Evolutionary conservation across 2,888 invertebrate genomes (phyloP).

Genomic region (Cerastis rubricosa): DNA sequence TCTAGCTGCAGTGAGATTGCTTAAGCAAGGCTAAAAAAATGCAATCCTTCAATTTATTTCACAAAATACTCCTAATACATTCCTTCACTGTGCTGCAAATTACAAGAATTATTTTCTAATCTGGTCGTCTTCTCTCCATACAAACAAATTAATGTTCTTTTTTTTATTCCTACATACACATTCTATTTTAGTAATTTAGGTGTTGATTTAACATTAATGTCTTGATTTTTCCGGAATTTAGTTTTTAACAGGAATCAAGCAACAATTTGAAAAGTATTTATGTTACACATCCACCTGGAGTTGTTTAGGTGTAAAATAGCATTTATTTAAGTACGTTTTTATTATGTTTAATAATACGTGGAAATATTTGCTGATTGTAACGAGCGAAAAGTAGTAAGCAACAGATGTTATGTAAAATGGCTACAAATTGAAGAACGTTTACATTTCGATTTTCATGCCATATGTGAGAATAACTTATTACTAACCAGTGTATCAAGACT

Average conservation of each 20-base stretch:
- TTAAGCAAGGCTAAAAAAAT: neutral
- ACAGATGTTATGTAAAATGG: conserved; percentile 10
- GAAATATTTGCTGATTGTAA: neutral
- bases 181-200: conserved; percentile 32
- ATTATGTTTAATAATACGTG: neutral
- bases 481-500: neutral
- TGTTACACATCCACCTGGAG: neutral
- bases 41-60: neutral
- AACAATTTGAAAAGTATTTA: neutral
- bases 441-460: neutral
- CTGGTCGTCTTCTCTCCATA: conserved; percentile 5
- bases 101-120: conserved; percentile 21
- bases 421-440: neutral
- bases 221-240: neutral
- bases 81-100: conserved; percentile 21
- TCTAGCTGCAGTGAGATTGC: conserved; percentile 9
- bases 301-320: neutral
- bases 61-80: conserved; percentile 12
- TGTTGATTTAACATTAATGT: neutral
- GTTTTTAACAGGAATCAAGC: conserved; percentile 24
- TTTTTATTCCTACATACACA: conserved; percentile 39
- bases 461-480: neutral
- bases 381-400: neutral
- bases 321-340: neutral
- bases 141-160: conserved; percentile 11